A percentile compares a stretch with the other conserved stretches of the same genome.
phyloP scores from a whole-genome alignment of 2,113 vertebrate genomes.

The Lampris megalopsis region DNA sequence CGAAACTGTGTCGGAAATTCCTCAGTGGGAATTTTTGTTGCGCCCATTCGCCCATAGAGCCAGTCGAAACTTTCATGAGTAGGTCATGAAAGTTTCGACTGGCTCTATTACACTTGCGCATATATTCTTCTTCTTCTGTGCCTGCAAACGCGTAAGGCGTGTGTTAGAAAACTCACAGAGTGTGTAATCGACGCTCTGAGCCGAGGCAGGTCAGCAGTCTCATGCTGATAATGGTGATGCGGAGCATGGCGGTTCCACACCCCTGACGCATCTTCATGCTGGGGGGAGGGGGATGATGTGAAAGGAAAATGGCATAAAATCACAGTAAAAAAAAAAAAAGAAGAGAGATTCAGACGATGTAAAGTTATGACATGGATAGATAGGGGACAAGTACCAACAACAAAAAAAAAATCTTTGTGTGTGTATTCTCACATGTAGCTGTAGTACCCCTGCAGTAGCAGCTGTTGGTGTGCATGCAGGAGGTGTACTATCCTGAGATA shows the following conservation, averaged over 20 bases:
- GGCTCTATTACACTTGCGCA: too few relatives aligned
- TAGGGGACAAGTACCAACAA: background rate
- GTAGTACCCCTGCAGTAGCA: slow-evolving; percentile 87
- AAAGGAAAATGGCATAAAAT: background rate
- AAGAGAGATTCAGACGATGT: background rate
- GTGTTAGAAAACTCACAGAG: slow-evolving; percentile 78
- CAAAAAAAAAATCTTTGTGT: background rate
- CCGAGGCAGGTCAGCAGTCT: slow-evolving; percentile 82
- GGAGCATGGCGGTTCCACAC: slow-evolving; percentile 79
- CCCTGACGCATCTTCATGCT: slow-evolving; percentile 82
- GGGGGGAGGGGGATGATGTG: slow-evolving; percentile 28
- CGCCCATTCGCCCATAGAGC: too few relatives aligned
- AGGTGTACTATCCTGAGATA: slow-evolving; percentile 81
- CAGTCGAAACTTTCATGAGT: too few relatives aligned
- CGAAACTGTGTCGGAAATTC: too few relatives aligned
- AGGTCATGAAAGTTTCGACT: too few relatives aligned
- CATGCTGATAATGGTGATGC: slow-evolving; percentile 75
- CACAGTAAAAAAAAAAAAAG: background rate
- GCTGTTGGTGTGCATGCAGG: slow-evolving; percentile 80
- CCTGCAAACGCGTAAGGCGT: background rate
- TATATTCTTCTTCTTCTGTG: background rate
- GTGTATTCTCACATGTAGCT: slow-evolving; percentile 86
- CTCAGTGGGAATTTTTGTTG: too few relatives aligned
- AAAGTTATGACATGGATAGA: background rate
- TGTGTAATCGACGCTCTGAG: slow-evolving; percentile 64